Conservation (phyloP, 2,888 invertebrate species). For the Pegoplata infirma region DNA sequence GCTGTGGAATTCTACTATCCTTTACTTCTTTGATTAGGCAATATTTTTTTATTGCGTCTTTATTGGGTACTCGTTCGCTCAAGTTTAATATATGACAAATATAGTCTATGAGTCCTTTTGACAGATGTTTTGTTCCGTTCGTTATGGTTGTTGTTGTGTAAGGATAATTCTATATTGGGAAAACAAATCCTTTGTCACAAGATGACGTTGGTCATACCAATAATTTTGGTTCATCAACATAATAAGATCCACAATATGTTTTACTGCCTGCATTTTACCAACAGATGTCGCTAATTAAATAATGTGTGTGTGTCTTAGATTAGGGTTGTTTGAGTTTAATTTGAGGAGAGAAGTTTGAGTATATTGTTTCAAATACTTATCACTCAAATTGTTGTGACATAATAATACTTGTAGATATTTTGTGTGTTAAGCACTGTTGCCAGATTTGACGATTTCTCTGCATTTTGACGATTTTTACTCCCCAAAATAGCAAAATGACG, state of each 20-base stretch:
- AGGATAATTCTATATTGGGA: conserved; percentile 22
- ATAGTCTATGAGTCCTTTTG: conserved; percentile 42
- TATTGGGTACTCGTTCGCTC: conserved; percentile 32
- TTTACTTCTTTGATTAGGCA: conserved; percentile 58
- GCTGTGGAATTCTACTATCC: conserved; percentile 51
- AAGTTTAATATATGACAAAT: conserved; percentile 38
- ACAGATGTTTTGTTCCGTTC: conserved; percentile 33
- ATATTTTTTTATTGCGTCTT: conserved; percentile 55
- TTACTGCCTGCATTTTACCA: neutral
- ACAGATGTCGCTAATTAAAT: neutral
- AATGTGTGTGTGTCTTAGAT: neutral
- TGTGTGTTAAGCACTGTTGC: no score
- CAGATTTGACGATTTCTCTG: no score
- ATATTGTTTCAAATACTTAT: no score
- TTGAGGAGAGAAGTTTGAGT: neutral
- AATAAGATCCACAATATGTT: neutral
- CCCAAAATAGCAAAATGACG: no score
- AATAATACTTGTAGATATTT: no score
- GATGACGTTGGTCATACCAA: conserved; percentile 6
- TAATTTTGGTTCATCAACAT: neutral
- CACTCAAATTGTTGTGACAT: no score
- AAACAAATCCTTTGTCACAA: neutral
- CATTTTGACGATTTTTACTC: no score
- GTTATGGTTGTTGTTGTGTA: conserved; percentile 16
- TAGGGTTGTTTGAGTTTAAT: neutral